phyloP scores from a whole-genome alignment of 2,797 vertebrate genomes.

The Huso huso region DNA sequence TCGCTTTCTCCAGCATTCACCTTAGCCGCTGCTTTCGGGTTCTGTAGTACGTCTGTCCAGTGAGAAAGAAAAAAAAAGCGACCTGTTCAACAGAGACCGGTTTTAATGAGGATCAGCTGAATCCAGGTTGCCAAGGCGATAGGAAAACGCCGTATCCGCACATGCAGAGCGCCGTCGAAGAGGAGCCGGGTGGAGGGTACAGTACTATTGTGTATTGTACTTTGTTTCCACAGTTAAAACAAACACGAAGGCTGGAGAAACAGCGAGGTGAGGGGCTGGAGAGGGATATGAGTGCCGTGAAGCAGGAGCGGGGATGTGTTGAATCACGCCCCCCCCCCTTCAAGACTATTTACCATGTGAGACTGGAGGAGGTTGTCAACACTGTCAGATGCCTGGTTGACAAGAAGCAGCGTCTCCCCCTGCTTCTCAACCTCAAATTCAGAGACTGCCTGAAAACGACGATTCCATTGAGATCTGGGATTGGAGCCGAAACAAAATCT shows the following conservation, averaged over 20 bases:
- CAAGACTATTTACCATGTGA: slow-evolving; percentile 14
- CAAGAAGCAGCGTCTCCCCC: slow-evolving; percentile 46
- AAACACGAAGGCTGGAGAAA: slow-evolving; percentile 3
- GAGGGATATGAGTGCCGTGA: neutral
- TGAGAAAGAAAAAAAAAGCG: neutral
- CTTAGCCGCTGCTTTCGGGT: neutral
- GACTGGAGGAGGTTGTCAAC: slow-evolving; percentile 4
- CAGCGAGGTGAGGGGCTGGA: slow-evolving; percentile 13
- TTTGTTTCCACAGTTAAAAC: neutral
- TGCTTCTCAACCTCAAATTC: slow-evolving; percentile 39
- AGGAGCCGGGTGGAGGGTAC: neutral
- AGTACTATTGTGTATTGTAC: too few relatives aligned
- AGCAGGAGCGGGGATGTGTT: slow-evolving; percentile 23
- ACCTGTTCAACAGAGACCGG: slow-evolving; percentile 5
- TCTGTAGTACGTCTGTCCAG: neutral
- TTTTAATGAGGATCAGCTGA: slow-evolving; percentile 21
- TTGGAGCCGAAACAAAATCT: too few relatives aligned
- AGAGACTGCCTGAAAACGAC: too few relatives aligned
- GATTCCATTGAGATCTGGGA: too few relatives aligned
- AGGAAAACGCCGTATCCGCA: slow-evolving; percentile 25
- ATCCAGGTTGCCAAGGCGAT: slow-evolving; percentile 47
- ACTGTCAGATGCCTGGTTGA: slow-evolving; percentile 31
- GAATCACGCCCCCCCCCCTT: slow-evolving; percentile 19
- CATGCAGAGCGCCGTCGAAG: neutral
- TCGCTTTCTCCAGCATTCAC: slow-evolving; percentile 39